Percentiles rank a stretch among this genome's conserved stretches.
phyloP scores from a whole-genome alignment of 1,140 invertebrate species.

The Formica selysi region DNA sequence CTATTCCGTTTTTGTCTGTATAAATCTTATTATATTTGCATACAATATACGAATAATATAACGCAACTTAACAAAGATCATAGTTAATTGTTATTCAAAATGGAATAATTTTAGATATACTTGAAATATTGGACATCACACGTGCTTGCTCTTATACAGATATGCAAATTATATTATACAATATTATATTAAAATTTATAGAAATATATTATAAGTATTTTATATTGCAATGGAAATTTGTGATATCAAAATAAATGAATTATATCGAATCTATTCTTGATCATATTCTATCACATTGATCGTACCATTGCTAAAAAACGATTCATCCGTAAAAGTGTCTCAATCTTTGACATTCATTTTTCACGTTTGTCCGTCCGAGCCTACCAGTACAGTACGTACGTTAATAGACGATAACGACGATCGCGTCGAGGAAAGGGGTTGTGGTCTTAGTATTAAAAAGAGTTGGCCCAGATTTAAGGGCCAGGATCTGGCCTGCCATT shows the following conservation, averaged over 20 bases:
- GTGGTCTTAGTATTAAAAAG: conserved; percentile 20
- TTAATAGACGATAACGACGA: background rate
- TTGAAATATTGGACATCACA: too few species aligned
- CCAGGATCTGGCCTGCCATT: conserved; percentile 71
- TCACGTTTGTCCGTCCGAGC: background rate
- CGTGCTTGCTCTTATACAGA: too few species aligned
- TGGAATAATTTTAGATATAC: background rate
- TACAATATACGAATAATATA: background rate
- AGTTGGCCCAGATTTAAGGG: conserved; percentile 73
- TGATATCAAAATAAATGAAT: background rate
- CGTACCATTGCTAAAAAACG: conserved; percentile 3
- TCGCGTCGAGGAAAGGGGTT: conserved; percentile 28
- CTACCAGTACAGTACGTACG: background rate
- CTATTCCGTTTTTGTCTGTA: background rate
- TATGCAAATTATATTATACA: too few species aligned
- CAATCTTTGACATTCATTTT: background rate
- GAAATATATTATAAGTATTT: conserved; percentile 12
- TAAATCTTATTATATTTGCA: conserved; percentile 15
- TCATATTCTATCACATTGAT: background rate
- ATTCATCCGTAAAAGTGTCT: background rate
- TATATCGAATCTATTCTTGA: background rate
- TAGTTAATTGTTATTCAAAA: background rate
- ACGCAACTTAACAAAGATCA: background rate
- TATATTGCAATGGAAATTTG: background rate
- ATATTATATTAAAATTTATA: background rate